These are phyloP conservation scores for Macroglossus sobrinus DNA, from an alignment of 2,113 vertebrate species.

Conservation along the genomic window DNA sequence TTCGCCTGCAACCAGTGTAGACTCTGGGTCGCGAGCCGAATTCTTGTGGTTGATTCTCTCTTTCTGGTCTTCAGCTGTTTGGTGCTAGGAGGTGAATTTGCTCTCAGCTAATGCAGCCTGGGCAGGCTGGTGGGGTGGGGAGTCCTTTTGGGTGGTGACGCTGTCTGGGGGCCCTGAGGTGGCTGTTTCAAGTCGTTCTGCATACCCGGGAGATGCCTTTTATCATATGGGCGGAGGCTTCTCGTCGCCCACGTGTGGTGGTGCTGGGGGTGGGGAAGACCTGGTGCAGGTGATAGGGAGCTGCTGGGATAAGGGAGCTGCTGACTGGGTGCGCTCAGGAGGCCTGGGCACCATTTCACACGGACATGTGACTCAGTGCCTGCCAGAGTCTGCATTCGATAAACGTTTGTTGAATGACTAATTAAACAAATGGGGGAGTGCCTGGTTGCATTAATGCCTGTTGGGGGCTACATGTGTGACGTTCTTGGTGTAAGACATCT, in stretches of 20 bases:
- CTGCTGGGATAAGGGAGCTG: fast-evolving
- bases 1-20: fast-evolving
- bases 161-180: neutral
- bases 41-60: neutral
- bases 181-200: neutral
- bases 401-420: neutral
- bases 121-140: neutral
- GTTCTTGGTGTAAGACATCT: neutral
- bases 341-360: neutral
- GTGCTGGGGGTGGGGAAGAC: no score
- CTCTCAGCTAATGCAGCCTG: fast-evolving
- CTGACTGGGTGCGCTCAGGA: neutral
- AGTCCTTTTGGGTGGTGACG: fast-evolving
- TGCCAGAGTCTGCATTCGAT: no score
- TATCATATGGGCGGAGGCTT: neutral
- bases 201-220: no score
- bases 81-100: neutral
- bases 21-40: neutral
- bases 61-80: neutral
- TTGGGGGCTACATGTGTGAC: neutral
- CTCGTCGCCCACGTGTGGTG: fast-evolving
- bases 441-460: neutral
- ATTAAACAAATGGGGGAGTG: neutral
- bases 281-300: fast-evolving
- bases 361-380: fast-evolving